Evolutionary conservation across 2,888 invertebrate genomes (phyloP).

Genomic region (Dynastes hyllus): DNA sequence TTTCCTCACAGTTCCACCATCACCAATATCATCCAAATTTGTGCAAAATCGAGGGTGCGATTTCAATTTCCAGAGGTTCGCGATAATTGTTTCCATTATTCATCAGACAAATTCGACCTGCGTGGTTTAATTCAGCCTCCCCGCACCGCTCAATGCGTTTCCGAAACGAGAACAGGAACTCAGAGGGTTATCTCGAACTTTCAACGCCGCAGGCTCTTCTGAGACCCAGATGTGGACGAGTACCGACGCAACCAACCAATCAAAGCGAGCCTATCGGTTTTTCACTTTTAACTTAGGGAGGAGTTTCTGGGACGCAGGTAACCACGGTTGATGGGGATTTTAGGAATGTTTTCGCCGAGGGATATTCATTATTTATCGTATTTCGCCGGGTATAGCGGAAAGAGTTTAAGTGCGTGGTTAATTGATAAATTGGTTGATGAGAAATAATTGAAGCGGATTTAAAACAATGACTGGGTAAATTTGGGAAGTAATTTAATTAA

Average conservation of each 20-base stretch:
- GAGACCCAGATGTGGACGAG: no score
- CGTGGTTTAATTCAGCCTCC: background rate
- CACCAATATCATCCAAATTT: background rate
- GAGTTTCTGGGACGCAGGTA: no score
- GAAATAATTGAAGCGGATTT: no score
- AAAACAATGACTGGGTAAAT: no score
- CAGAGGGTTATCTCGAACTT: background rate
- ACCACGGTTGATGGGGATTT: no score
- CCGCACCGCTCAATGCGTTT: background rate
- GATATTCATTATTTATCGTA: background rate
- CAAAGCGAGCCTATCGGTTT: no score
- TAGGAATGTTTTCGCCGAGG: background rate
- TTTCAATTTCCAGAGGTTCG: conserved; percentile 20
- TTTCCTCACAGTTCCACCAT: no score
- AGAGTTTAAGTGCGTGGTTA: background rate
- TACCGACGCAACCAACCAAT: no score
- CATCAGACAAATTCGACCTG: conserved; percentile 15
- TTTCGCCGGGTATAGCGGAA: background rate
- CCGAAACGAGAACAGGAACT: background rate
- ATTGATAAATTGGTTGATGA: background rate
- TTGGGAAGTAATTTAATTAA: no score
- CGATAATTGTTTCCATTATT: conserved; percentile 35
- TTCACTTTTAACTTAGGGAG: no score
- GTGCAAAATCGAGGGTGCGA: background rate
- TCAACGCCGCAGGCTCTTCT: background rate